phyloP scores from a whole-genome alignment of 2,113 vertebrate species.

The Triplophysa rosa region DNA sequence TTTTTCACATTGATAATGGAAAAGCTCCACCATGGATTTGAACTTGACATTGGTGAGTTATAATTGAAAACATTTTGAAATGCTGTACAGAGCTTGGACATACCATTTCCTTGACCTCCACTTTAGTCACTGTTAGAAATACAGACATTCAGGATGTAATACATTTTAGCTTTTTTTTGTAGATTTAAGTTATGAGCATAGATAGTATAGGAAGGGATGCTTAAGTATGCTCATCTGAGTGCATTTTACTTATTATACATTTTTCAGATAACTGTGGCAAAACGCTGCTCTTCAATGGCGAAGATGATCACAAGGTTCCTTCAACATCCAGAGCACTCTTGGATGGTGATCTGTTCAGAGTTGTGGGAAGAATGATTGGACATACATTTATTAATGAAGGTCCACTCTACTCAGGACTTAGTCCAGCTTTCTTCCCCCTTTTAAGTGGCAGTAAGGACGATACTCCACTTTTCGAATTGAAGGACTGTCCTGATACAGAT shows the following conservation, averaged over 20 bases:
- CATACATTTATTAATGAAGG: constrained; percentile 22
- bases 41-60: too few relatives aligned
- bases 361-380: constrained; percentile 30
- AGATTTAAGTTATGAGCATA: too few relatives aligned
- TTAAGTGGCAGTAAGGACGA: constrained; percentile 15
- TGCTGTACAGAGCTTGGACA: background rate
- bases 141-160: background rate
- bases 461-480: constrained; percentile 3
- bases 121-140: background rate
- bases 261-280: background rate
- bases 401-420: background rate
- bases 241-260: background rate
- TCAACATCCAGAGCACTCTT: too few relatives aligned
- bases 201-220: too few relatives aligned
- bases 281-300: background rate
- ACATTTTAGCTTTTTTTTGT: background rate
- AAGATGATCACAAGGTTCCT: background rate
- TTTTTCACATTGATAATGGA: background rate
- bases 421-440: constrained; percentile 9
- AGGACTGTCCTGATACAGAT: constrained; percentile 36
- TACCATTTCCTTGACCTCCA: constrained; percentile 3
- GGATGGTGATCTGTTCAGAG: constrained; percentile 9
- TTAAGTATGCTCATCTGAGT: too few relatives aligned
- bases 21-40: too few relatives aligned
- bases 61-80: background rate